These are phyloP conservation scores for Clusia tigrina DNA, from an alignment of 2,888 invertebrate species.

Conservation along the genomic window DNA sequence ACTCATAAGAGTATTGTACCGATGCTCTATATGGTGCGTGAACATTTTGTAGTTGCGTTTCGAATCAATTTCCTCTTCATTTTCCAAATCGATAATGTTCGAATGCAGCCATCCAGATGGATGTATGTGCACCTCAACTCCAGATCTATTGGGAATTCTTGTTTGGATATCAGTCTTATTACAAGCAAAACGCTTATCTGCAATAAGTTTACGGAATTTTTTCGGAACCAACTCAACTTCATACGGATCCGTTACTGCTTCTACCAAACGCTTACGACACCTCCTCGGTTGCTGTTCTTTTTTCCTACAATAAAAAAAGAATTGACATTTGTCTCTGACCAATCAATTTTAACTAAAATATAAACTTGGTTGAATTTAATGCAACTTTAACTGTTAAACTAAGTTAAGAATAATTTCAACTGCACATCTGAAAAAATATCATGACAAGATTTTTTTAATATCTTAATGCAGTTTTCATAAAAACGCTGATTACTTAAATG, in stretches of 20 bases:
- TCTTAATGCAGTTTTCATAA: no score
- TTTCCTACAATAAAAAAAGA: not conserved
- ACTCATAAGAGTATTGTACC: conserved; percentile 58
- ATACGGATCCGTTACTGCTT: conserved; percentile 46
- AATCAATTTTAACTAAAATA: no score
- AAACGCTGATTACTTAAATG: no score
- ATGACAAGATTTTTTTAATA: no score
- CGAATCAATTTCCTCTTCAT: conserved; percentile 56
- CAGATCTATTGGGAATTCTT: not conserved
- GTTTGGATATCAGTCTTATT: not conserved
- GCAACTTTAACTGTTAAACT: no score
- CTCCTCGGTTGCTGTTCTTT: conserved; percentile 40
- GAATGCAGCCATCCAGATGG: conserved; percentile 54
- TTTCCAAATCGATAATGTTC: conserved; percentile 54
- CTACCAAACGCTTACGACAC: conserved; percentile 47
- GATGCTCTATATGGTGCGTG: conserved; percentile 59
- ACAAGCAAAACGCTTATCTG: conserved; percentile 49
- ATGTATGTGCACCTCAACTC: conserved; percentile 37
- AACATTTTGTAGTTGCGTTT: conserved; percentile 60
- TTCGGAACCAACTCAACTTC: conserved; percentile 48
- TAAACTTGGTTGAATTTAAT: no score
- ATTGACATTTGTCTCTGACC: no score
- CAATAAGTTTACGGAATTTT: conserved; percentile 47
- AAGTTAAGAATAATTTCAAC: no score
- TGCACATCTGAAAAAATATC: no score